Evolutionary conservation across 1,140 invertebrate species (phyloP).

Genomic region (Hylaeus anthracinus): DNA sequence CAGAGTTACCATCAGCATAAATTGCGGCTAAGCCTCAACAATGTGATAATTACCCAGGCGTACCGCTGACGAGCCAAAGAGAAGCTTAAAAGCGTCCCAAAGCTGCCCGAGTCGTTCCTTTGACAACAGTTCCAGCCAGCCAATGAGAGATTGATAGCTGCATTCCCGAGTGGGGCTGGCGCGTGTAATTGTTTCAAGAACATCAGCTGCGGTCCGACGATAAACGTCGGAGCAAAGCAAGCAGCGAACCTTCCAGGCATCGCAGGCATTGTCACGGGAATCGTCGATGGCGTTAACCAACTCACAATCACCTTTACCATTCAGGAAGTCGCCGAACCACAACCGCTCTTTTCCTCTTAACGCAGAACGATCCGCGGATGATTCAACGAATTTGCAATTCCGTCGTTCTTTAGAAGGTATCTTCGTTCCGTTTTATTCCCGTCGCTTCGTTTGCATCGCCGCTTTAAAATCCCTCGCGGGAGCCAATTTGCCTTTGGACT

Average conservation of each 20-base stretch:
- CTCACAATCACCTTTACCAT: not conserved
- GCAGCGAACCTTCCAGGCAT: not conserved
- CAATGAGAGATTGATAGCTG: not conserved
- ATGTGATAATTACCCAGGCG: slow-evolving; percentile 1
- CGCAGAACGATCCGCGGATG: not conserved
- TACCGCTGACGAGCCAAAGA: not conserved
- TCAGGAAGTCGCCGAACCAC: not conserved
- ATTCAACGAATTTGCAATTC: slow-evolving; percentile 12
- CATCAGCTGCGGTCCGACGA: slow-evolving; percentile 1
- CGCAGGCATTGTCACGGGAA: not conserved
- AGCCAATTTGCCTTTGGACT: not conserved
- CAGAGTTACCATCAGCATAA: not conserved
- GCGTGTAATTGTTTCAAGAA: slow-evolving; percentile 20
- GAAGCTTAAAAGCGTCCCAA: not conserved
- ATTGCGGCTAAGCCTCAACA: not conserved
- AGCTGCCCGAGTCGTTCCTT: not conserved
- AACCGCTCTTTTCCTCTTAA: not conserved
- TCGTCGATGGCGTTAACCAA: not conserved
- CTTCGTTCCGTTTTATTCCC: not conserved
- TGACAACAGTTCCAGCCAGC: not conserved
- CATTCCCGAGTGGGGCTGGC: not conserved
- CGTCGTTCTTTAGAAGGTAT: not conserved
- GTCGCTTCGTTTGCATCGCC: not conserved
- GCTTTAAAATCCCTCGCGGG: slow-evolving; percentile 4
- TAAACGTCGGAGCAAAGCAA: not conserved